Conservation (phyloP, 92 coral and sea anemone genomes). For the Metridium senile region DNA sequence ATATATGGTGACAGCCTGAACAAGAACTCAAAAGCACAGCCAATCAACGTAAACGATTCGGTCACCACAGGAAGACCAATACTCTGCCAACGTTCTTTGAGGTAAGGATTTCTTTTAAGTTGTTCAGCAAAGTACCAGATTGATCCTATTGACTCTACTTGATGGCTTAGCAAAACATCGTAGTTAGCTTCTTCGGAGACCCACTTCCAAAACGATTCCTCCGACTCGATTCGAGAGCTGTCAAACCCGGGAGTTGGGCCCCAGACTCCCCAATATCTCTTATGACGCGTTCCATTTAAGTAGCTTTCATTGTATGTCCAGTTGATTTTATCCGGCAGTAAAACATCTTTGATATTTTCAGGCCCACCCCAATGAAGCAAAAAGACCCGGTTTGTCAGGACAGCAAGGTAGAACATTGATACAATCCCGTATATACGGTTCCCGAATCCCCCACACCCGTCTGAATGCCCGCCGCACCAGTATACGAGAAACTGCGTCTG, state of each 20-base stretch:
- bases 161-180: constrained; percentile 6
- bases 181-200: constrained; percentile 5
- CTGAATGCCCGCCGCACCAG: constrained; percentile 14
- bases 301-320: constrained; percentile 31
- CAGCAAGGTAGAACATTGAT: constrained; percentile 42
- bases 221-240: not conserved
- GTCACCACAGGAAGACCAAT: constrained; percentile 27
- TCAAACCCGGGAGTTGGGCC: not conserved
- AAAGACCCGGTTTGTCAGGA: constrained; percentile 38
- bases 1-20: constrained; percentile 26
- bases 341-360: constrained; percentile 16
- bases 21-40: constrained; percentile 46
- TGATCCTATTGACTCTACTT: constrained; percentile 40
- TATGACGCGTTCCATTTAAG: not conserved
- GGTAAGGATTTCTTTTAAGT: constrained; percentile 31
- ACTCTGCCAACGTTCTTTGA: constrained; percentile 22
- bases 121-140: constrained; percentile 40
- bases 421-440: constrained; percentile 39
- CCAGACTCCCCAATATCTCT: constrained; percentile 40
- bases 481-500: constrained; percentile 9
- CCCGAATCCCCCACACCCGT: constrained; percentile 46
- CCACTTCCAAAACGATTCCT: constrained; percentile 29
- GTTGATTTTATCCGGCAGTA: constrained; percentile 30
- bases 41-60: constrained; percentile 27
- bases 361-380: constrained; percentile 59